Evolutionary conservation across 2,888 invertebrate species (phyloP), one percentile per base, ranked within the genome.

Genomic region (Ochropacha duplaris): DNA sequence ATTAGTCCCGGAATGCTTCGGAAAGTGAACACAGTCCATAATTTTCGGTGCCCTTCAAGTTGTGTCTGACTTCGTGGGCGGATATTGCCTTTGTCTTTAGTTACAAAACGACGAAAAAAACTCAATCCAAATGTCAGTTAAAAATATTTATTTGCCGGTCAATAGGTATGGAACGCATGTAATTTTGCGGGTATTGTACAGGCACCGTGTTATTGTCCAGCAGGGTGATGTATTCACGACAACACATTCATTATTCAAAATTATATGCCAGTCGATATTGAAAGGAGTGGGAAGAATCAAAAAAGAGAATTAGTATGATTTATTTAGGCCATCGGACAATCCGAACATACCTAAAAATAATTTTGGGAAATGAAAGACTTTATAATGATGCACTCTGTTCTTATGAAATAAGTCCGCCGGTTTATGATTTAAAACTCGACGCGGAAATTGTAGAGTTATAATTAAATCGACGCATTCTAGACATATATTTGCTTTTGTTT

Each of bases 1-100:
- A 92, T 92, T 92, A 92, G 90, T 81, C 81, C 78, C 75, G 87
- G 90, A 92, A 92, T 92, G 90, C 82, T 73, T 84, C 81, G 81
- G 81, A 86, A 88, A 86, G 82, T 81, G 82, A 83, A 82, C 84
- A 83, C 71, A 79, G 76, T 71, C 83, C 81, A 84, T 91, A 90
- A 92, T 91, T 92, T 83, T 90, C 76, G 87, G 84, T 82, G 82
- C 85, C 86, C 85, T 87, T 83, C 81, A 66, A 63, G 44, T 58
- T 50, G 62, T 58, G 75, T 75, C 76, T 75, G 80, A 76, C 80
- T 69, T 76, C 81, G 90, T 91, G 90, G 91, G 92, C 86, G 92
- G 87, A 85, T 85, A 83, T 84, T 65, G 82, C 85, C 88, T 91
- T 92, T 92, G 92, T 92, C 89, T 91, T 88, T 85, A 79, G 71